Conservation (phyloP, 30 jellyfish, hydroid and myxozoan genomes). For the Rhopilema esculentum region DNA sequence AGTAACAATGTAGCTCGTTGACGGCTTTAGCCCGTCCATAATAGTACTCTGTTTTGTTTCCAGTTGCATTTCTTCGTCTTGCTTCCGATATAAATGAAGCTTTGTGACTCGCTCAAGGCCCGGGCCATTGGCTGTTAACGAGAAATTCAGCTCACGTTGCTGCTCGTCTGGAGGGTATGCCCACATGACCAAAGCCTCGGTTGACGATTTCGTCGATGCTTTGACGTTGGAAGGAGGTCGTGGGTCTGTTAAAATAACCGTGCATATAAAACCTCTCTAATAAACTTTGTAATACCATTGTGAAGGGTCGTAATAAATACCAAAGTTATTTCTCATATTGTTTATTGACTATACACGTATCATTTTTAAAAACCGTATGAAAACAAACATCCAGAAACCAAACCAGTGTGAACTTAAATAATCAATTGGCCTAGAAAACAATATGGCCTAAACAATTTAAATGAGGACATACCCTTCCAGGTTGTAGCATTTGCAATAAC, state of each 20-base stretch:
- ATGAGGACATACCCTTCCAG: conserved; percentile 25
- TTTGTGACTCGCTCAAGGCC: not conserved
- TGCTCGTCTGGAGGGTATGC: conserved; percentile 5
- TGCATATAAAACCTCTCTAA: too few relatives aligned
- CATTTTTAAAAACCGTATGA: too few relatives aligned
- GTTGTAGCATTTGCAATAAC: conserved; percentile 29
- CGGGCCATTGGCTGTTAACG: not conserved
- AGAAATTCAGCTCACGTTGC: not conserved
- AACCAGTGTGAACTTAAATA: too few relatives aligned
- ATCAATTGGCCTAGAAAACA: too few relatives aligned
- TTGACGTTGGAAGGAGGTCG: conserved; percentile 16
- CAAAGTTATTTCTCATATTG: too few relatives aligned
- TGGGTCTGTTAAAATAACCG: not conserved
- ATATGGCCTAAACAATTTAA: not conserved
- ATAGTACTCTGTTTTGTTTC: not conserved
- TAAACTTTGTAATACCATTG: too few relatives aligned
- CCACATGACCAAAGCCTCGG: conserved; percentile 22
- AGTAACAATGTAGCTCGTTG: not conserved
- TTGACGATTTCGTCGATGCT: conserved; percentile 10
- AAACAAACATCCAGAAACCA: too few relatives aligned
- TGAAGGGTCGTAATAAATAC: too few relatives aligned
- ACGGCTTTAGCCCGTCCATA: conserved; percentile 22
- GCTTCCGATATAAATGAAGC: not conserved
- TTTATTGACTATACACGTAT: too few relatives aligned
- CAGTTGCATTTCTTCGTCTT: not conserved